phyloP scores from a whole-genome alignment of 2,113 vertebrate species.

The Pongo pygmaeus region DNA sequence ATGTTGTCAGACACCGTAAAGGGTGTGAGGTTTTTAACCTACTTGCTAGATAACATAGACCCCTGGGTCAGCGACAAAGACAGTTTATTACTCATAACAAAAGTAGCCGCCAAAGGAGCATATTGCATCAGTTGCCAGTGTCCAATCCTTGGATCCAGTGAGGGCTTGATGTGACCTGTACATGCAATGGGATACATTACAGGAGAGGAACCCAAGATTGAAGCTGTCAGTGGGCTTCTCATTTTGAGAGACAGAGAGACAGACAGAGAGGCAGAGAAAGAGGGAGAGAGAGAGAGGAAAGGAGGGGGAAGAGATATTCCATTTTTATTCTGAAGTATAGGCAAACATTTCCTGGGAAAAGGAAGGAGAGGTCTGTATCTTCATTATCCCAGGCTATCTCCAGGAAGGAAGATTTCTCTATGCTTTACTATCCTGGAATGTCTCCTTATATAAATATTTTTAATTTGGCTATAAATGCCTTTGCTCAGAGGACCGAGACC shows the following conservation, averaged over 20 bases:
- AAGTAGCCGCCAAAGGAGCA: neutral
- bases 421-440: neutral
- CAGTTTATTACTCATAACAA: neutral
- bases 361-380: neutral
- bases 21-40: neutral
- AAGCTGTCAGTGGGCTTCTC: neutral
- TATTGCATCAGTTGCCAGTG: neutral
- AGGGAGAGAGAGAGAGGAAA: neutral
- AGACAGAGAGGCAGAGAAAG: too few relatives aligned
- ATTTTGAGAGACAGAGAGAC: neutral
- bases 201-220: neutral
- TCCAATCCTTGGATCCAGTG: neutral
- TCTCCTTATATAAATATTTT: neutral
- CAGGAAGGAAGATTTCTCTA: neutral
- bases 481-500: neutral
- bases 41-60: neutral
- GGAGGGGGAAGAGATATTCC: fast-evolving
- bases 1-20: neutral
- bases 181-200: too few relatives aligned
- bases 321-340: neutral
- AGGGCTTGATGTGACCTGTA: neutral
- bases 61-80: neutral
- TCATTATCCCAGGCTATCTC: neutral
- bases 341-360: neutral
- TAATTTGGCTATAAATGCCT: neutral